Conservation (phyloP, 2,797 vertebrate genomes). For the Ctenopoma kingsleyae region DNA sequence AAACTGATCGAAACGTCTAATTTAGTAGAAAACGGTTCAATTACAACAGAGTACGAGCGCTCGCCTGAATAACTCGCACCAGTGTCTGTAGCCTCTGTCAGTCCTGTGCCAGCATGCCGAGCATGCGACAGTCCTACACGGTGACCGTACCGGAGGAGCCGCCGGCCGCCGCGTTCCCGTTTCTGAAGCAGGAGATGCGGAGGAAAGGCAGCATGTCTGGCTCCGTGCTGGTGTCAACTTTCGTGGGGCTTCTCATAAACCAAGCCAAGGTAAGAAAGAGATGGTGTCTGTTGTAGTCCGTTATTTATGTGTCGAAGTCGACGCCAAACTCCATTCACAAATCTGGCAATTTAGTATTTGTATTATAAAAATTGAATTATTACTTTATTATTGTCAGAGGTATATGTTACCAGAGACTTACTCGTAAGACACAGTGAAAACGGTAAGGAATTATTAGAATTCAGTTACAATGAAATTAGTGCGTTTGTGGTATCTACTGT, state of each 20-base stretch:
- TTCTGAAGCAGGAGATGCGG: constrained; percentile 87
- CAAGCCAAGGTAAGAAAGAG: constrained; percentile 90
- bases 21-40: neutral
- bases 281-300: neutral
- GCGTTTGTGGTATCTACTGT: constrained; percentile 18
- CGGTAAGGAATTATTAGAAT: neutral
- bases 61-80: constrained; percentile 21
- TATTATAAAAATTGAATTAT: too few species aligned
- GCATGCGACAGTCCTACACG: constrained; percentile 92
- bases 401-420: neutral
- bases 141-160: constrained; percentile 92
- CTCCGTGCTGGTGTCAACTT: constrained; percentile 90
- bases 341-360: neutral
- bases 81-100: constrained; percentile 18
- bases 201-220: constrained; percentile 88
- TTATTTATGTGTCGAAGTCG: neutral
- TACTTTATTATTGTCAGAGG: neutral
- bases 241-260: constrained; percentile 93
- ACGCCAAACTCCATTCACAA: constrained; percentile 13
- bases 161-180: constrained; percentile 84
- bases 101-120: constrained; percentile 72
- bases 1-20: constrained; percentile 10
- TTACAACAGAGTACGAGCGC: constrained; percentile 1
- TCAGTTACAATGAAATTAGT: neutral
- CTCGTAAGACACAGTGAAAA: neutral